These are phyloP conservation scores for Caradrina kadenii DNA, from an alignment of 2,888 invertebrate species.

Conservation along the genomic window DNA sequence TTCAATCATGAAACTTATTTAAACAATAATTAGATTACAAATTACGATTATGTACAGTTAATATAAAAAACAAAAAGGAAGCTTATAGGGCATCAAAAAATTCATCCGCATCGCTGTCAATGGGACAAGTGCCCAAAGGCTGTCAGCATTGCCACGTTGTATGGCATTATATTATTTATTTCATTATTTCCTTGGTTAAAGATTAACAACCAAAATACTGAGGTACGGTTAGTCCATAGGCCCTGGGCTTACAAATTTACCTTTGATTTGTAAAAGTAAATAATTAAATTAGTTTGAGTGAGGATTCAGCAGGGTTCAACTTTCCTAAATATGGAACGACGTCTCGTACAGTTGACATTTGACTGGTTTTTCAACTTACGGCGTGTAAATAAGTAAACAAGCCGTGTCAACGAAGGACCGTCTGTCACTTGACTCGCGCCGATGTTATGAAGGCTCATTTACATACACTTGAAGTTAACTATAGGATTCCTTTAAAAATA, in stretches of 20 bases:
- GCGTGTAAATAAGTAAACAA: conserved; percentile 49
- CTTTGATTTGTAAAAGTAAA: conserved; percentile 20
- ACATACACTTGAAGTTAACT: background rate
- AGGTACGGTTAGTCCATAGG: background rate
- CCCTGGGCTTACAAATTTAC: conserved; percentile 6
- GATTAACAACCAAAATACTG: background rate
- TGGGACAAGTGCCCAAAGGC: too few relatives aligned
- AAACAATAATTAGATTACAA: too few relatives aligned
- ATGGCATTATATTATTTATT: too few relatives aligned
- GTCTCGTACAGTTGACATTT: conserved; percentile 15
- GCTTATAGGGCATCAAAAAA: too few relatives aligned
- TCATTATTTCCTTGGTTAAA: too few relatives aligned
- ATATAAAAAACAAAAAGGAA: too few relatives aligned
- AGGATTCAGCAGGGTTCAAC: conserved; percentile 11
- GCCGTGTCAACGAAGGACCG: conserved; percentile 8
- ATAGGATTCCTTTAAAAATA: background rate
- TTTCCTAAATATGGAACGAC: conserved; percentile 30
- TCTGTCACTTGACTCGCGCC: conserved; percentile 11
- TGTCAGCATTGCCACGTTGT: too few relatives aligned
- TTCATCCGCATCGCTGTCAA: too few relatives aligned
- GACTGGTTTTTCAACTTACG: conserved; percentile 33
- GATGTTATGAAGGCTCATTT: background rate
- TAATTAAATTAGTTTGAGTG: conserved; percentile 12
- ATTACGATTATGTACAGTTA: too few relatives aligned
- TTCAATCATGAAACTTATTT: too few relatives aligned